Evolutionary conservation across 2,797 vertebrate genomes (phyloP).

Genomic region (Rhinichthys osculus): DNA sequence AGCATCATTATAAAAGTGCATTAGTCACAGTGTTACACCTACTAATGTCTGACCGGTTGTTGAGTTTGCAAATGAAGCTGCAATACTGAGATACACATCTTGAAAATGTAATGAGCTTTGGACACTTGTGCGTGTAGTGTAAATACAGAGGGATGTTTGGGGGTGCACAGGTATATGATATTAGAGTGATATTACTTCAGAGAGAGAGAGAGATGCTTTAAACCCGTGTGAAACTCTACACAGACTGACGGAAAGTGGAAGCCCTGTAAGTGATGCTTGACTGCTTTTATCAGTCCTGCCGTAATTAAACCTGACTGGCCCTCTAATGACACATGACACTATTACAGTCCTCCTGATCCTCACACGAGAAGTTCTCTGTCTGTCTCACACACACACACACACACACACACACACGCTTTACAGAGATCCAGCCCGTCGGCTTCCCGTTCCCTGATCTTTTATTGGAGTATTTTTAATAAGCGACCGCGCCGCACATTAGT

Average conservation of each 20-base stretch:
- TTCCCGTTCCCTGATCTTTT: background rate
- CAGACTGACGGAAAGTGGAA: constrained; percentile 9
- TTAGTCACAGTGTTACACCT: background rate
- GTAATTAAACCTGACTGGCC: constrained; percentile 57
- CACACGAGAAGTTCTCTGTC: constrained; percentile 42
- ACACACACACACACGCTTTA: constrained; percentile 34
- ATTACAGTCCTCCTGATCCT: constrained; percentile 51
- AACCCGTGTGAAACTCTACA: constrained; percentile 18
- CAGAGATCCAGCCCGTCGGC: constrained; percentile 21
- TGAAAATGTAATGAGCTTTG: background rate
- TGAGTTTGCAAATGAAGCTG: background rate
- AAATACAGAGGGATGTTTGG: background rate
- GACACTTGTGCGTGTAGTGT: background rate
- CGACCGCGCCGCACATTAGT: background rate
- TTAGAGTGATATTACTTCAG: background rate
- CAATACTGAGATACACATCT: background rate
- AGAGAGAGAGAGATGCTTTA: background rate
- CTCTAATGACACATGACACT: constrained; percentile 53
- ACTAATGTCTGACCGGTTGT: background rate
- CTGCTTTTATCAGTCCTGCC: constrained; percentile 47
- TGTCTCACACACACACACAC: background rate
- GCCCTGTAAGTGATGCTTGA: constrained; percentile 34
- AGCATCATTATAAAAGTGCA: background rate
- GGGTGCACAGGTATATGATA: background rate
- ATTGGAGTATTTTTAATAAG: constrained; percentile 7